Evolutionary conservation across 2,888 invertebrate species (phyloP), one percentile per base, ranked within the genome.

Genomic region (Rhimphoctona megacephalus): DNA sequence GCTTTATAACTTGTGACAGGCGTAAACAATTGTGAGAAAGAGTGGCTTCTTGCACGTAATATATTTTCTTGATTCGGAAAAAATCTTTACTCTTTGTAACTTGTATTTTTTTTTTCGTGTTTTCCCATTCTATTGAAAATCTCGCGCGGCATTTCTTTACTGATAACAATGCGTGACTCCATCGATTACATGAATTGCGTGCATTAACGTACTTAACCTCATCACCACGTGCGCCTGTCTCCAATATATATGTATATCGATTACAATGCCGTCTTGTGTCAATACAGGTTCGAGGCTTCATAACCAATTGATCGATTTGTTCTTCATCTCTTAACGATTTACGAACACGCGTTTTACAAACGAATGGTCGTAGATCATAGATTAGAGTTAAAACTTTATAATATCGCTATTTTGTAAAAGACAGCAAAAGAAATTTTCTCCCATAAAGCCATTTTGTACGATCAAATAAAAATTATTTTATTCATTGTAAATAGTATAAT

Each of bases 1-100:
- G 14, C 36, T 61, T 30, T 61, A 30, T 11, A 30, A 36, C 33
- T 66, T 49, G 39, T 46, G 67, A 67, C 66, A 46, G 5, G 92
- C 96, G 84, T 92, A 96, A 79, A 96, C 96, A 89, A 91, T 96
- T 85, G 95, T 95, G 19, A 92, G 96, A 81, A 94, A 94, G 89
- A 79, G 77, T 61, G 95, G 96, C 57, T 25, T 57, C 14, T 57
- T 57, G 57, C 57, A 57, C 30, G 57, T 57, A 30, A 14, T 5
- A 57, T 25, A 57, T 57, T 57, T 14, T 57, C 61, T 61, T 17
- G 30, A 30, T 61, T 61, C 30, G 30, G 30, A 61, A 30, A 43
- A 57, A 30, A n/a, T 49, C 22, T 46, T 76, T 11, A 30, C 19
- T 30, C 39, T 22, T 74, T 11, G 43, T 25, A 46, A 33, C 22